Evolutionary conservation across 2,113 vertebrate genomes (phyloP).

Genomic region (Ibidorhyncha struthersii): DNA sequence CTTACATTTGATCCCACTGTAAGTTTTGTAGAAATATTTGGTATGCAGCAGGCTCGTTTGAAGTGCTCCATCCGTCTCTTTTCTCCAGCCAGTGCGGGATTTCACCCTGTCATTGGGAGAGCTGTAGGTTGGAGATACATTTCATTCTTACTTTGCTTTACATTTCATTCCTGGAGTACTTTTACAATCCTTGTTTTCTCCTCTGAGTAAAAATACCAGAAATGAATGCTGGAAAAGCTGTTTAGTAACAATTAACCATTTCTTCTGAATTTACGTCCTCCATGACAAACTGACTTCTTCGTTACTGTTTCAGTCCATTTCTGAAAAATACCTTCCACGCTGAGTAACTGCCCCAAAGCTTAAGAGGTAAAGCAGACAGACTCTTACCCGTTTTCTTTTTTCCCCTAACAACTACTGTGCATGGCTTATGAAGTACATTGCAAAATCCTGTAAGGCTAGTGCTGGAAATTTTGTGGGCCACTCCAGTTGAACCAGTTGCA

Average conservation of each 20-base stretch:
- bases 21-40: background rate
- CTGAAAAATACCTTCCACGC: background rate
- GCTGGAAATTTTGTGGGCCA: background rate
- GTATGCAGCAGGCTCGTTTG: fast-evolving
- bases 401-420: background rate
- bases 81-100: background rate
- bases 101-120: background rate
- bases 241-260: background rate
- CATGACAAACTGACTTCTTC: background rate
- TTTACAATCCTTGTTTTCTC: background rate
- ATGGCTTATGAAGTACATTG: background rate
- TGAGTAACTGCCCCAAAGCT: background rate
- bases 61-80: background rate
- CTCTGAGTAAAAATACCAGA: background rate
- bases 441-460: background rate
- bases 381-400: background rate
- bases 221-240: background rate
- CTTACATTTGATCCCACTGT: background rate
- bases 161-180: background rate
- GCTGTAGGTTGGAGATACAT: background rate
- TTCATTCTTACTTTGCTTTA: background rate
- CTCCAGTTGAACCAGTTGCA: background rate
- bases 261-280: background rate
- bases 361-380: background rate
- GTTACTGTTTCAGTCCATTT: background rate